Base-by-base conservation (phyloP, 2,888 invertebrate species). In the Drosophila silvestris region DNA sequence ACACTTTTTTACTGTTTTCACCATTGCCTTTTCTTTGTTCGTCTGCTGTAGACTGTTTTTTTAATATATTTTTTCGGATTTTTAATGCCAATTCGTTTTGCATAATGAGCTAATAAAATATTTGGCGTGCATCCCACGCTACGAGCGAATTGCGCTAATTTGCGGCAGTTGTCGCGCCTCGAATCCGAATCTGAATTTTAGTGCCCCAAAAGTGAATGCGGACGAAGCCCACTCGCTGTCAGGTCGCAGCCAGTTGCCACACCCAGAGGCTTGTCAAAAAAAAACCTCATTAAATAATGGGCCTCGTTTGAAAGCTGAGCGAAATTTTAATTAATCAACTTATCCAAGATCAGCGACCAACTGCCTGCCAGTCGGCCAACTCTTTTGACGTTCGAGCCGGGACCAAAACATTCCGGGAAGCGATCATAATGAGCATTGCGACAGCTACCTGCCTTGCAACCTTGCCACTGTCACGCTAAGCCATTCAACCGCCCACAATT, bases 131-230 rank as follows among this genome's bases (percentile, higher is more conserved):
- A 89, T 90, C 89, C 87, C 90, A 89, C 87, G 87, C 89, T 74
- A 61, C 75, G 69, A 57, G 74, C 72, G 78, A 77, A 77, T 77
- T 82, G 72, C 86, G 89, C 81, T 89, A 90, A 90, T 88, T 90
- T 90, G 87, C 70, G 91, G 91, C 91, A 89, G 87, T 89, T 88
- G 87, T 90, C 91, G 89, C 91, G 86, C 89, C 90, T 89, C 81
- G 77, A 74, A 80, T 81, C 78, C 51, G 70, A 74, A 77, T 82
- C 52, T 41, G 44, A 74, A 67, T 64, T 53, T 47, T 5, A 47
- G 26, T 47, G 26, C 28, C 28, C 28, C 56, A 37, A 62, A 47
- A n/a, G 67, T 28, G 53, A 60, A 74, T 51, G 41, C 44, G 44
- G 47, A 28, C 33, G 22, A 54, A 35, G 41, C 70, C 70, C 70